Evolutionary conservation across 2,888 invertebrate species (phyloP), one percentile per base, ranked within the genome.

Genomic region (Drosophila birchii): DNA sequence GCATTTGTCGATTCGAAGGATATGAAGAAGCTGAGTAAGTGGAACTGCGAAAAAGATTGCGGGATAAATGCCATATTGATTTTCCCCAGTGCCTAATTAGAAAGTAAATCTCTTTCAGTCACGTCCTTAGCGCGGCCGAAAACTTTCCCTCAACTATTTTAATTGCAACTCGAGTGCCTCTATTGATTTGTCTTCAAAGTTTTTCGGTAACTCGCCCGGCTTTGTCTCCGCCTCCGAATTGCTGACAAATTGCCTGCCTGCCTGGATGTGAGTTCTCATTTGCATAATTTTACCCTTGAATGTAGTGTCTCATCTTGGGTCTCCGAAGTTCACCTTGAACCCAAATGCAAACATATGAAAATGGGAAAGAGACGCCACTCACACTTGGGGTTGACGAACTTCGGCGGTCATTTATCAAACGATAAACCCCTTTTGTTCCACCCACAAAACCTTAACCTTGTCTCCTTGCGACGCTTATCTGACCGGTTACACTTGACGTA

Each of bases 401-500:
- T 56, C 44, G 11, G 36, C n/a, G 57, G 75, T 76, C 86, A 82
- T 82, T 82, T 85, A 84, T 85, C 85, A 85, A 81, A 75, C 74
- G 71, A 68, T 80, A 78, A 84, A 79, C 78, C 75, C 77, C 77
- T 76, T 76, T 86, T 63, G 64, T 72, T 53, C 60, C 14, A 39
- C 49, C 38, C 68, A 26, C 68, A 26, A 69, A 75, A 69, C 75
- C 75, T 64, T 76, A 75, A 76, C 75, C 75, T 76, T 75, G 75
- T 58, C 54, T 60, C 32, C 23, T 45, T 26, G 69, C 12, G 69
- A 47, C 70, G 72, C 72, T 83, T 84, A 88, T 86, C 88, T 80
- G 86, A 58, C 86, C 86, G 80, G 76, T 66, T 72, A 88, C 88
- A 88, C 86, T 76, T 88, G 84, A 88, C 84, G 83, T 86, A 84